These are phyloP conservation scores for Malthinus seriepunctatus DNA, from an alignment of 2,888 invertebrate species.

Conservation along the genomic window DNA sequence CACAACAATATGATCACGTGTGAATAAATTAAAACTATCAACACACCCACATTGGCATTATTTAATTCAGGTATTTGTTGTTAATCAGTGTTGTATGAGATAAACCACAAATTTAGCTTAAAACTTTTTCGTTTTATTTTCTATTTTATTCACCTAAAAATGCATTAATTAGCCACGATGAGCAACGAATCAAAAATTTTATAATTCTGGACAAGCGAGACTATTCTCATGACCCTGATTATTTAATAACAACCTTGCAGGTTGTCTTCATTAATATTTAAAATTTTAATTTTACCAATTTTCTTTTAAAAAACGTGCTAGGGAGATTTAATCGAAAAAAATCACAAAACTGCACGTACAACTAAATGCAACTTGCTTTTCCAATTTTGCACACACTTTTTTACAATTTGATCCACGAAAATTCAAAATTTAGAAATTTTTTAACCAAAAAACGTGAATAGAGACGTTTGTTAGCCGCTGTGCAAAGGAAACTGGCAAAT, in stretches of 20 bases:
- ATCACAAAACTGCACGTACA: not conserved
- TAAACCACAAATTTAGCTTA: too few relatives aligned
- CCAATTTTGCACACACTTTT: not conserved
- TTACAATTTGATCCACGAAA: constrained; percentile 3
- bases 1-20: too few relatives aligned
- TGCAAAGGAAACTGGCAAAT: constrained; percentile 53
- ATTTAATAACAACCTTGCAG: constrained; percentile 7
- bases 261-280: not conserved
- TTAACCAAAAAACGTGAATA: constrained; percentile 29
- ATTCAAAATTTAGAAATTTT: not conserved
- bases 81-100: too few relatives aligned
- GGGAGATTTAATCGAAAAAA: not conserved
- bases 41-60: too few relatives aligned
- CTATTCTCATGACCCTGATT: constrained; percentile 4
- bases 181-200: constrained; percentile 5
- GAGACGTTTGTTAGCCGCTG: constrained; percentile 42
- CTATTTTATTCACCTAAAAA: too few relatives aligned
- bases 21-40: too few relatives aligned
- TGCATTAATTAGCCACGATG: not conserved
- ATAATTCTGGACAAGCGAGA: not conserved
- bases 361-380: not conserved
- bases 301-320: not conserved
- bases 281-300: not conserved
- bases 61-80: too few relatives aligned
- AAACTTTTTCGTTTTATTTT: too few relatives aligned